A percentile compares a stretch with the other conserved stretches of the same genome.
These are phyloP conservation scores for Apodemia hepburni DNA, from an alignment of 2,888 invertebrate genomes.

Conservation along the genomic window DNA sequence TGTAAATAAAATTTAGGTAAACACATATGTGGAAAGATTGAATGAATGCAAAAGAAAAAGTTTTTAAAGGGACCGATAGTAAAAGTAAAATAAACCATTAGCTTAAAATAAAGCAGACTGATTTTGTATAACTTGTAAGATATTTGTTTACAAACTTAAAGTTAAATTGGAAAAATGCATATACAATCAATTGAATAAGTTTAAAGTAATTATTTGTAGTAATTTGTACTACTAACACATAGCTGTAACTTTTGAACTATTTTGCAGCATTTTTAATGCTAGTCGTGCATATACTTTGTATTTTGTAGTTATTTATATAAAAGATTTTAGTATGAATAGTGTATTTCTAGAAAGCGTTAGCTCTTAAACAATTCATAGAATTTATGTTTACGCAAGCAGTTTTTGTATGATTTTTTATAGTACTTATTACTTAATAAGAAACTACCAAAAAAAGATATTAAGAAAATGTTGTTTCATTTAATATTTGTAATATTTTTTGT, in stretches of 20 bases:
- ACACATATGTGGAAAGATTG: slow-evolving; percentile 25
- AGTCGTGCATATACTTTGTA: slow-evolving; percentile 50
- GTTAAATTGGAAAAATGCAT: not conserved
- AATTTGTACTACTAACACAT: slow-evolving; percentile 15
- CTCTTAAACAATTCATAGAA: slow-evolving; percentile 18
- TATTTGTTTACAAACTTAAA: slow-evolving; percentile 10
- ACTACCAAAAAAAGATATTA: slow-evolving; percentile 66
- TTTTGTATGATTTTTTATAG: slow-evolving; percentile 49
- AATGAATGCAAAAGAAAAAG: slow-evolving; percentile 32
- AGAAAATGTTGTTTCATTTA: slow-evolving; percentile 63
- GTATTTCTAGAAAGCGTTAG: slow-evolving; percentile 10
- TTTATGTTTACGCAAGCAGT: slow-evolving; percentile 28
- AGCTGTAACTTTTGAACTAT: slow-evolving; percentile 21
- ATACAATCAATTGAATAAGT: not conserved
- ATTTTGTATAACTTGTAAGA: slow-evolving; percentile 20
- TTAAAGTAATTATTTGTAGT: slow-evolving; percentile 7
- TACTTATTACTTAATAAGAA: slow-evolving; percentile 54
- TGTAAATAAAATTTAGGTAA: slow-evolving; percentile 20
- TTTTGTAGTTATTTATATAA: slow-evolving; percentile 27
- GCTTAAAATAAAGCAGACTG: slow-evolving; percentile 37
- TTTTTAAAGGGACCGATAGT: slow-evolving; percentile 69
- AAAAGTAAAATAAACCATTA: slow-evolving; percentile 46
- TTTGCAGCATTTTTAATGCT: slow-evolving; percentile 61
- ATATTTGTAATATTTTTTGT: slow-evolving; percentile 20
- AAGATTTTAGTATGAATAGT: slow-evolving; percentile 34